Percentiles rank a stretch among this genome's conserved stretches.
Conservation (phyloP, 2,888 invertebrate species). For the Herminia tarsipennalis region DNA sequence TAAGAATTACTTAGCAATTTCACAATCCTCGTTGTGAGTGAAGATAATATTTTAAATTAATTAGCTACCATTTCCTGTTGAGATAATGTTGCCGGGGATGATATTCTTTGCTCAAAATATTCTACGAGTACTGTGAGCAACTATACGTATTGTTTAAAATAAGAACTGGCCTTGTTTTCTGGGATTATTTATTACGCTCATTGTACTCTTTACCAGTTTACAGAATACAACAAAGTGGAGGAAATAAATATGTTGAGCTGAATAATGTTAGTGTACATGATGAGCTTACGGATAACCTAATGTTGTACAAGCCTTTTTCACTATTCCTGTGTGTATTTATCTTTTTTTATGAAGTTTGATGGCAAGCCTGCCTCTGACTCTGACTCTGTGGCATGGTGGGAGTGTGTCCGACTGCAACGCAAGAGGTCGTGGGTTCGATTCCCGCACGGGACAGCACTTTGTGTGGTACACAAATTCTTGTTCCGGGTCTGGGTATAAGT, state of each 20-base stretch:
- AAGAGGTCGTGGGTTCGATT: too few species aligned
- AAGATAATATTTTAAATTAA: constrained; percentile 27
- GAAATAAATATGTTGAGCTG: neutral
- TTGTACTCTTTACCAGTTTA: neutral
- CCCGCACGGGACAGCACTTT: too few species aligned
- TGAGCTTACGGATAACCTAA: too few species aligned
- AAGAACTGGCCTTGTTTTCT: constrained; percentile 1
- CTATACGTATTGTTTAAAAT: constrained; percentile 1
- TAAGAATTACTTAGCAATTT: constrained; percentile 29
- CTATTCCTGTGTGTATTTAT: too few species aligned
- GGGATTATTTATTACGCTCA: neutral
- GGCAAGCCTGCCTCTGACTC: too few species aligned
- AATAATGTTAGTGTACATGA: too few species aligned
- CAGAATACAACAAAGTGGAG: neutral
- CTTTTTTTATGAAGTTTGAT: too few species aligned
- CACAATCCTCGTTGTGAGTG: constrained; percentile 26
- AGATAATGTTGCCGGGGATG: constrained; percentile 6
- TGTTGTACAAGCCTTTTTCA: too few species aligned
- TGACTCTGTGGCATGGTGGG: too few species aligned
- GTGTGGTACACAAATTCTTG: too few species aligned
- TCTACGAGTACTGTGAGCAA: neutral
- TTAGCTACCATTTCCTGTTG: constrained; percentile 14
- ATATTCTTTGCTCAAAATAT: constrained; percentile 4
- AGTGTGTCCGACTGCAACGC: too few species aligned
- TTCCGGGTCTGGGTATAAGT: too few species aligned